Percentiles rank a stretch among this genome's conserved stretches.
phyloP scores from a whole-genome alignment of 2,888 invertebrate species.

The Latrodectus hesperus region DNA sequence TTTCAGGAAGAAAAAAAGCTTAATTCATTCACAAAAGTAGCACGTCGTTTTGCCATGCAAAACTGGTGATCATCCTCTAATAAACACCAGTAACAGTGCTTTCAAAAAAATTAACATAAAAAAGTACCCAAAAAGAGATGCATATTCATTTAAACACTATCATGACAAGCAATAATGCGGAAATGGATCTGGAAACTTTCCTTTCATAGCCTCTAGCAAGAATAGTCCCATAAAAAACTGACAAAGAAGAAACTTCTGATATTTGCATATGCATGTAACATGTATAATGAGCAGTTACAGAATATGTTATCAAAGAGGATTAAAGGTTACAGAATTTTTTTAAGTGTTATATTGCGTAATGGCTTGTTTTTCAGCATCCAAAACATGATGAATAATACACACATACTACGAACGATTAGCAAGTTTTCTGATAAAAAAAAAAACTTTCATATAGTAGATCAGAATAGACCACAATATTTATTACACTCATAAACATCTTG shows the following conservation, averaged over 20 bases:
- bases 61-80: background rate
- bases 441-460: no score
- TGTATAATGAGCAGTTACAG: background rate
- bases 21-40: conserved; percentile 14
- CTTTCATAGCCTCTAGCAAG: conserved; percentile 9
- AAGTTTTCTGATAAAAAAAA: no score
- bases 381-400: no score
- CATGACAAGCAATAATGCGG: conserved; percentile 25
- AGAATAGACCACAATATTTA: no score
- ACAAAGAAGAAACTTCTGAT: background rate
- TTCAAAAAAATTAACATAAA: background rate
- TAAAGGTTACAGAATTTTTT: no score
- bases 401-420: no score
- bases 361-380: no score
- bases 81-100: background rate
- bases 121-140: background rate
- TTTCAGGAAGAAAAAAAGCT: background rate
- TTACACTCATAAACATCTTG: no score
- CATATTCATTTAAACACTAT: conserved; percentile 2
- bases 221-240: conserved; percentile 11
- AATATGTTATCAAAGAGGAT: background rate
- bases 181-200: conserved; percentile 5
- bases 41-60: conserved; percentile 10
- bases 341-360: no score
- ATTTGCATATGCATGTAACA: conserved; percentile 1